These are phyloP conservation scores for Paralvinella palmiformis DNA, from an alignment of 1,140 invertebrate species.

Conservation along the genomic window DNA sequence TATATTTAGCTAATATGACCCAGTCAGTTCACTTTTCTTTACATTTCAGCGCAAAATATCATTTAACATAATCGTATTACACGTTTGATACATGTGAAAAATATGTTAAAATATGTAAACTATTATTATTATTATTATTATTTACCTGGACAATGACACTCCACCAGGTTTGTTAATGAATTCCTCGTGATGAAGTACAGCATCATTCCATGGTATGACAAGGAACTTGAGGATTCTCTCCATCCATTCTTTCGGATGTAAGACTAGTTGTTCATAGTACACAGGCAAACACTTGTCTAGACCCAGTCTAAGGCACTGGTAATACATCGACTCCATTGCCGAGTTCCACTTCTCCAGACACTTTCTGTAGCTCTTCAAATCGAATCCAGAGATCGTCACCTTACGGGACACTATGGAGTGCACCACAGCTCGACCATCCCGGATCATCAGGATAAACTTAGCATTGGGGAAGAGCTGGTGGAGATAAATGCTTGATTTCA, in stretches of 20 bases:
- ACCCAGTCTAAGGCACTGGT: slow-evolving; percentile 79
- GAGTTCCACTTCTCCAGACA: slow-evolving; percentile 92
- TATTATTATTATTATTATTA: too few species aligned
- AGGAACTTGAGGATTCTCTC: slow-evolving; percentile 80
- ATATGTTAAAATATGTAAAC: too few species aligned
- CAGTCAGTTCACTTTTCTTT: too few species aligned
- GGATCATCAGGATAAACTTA: slow-evolving; percentile 94
- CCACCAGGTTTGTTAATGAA: slow-evolving; percentile 80
- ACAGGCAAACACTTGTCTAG: slow-evolving; percentile 73
- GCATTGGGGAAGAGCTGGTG: slow-evolving; percentile 61
- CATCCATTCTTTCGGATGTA: slow-evolving; percentile 84
- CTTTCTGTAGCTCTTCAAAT: slow-evolving; percentile 82
- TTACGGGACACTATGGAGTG: slow-evolving; percentile 93
- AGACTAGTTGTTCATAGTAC: slow-evolving; percentile 91
- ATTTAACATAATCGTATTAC: too few species aligned
- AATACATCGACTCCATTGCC: slow-evolving; percentile 85
- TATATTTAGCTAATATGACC: too few species aligned
- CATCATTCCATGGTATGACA: slow-evolving; percentile 87
- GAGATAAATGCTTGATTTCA: slow-evolving; percentile 82
- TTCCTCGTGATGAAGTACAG: slow-evolving; percentile 91
- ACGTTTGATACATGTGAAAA: too few species aligned
- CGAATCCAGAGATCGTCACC: slow-evolving; percentile 94
- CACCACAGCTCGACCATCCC: slow-evolving; percentile 91
- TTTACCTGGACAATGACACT: slow-evolving; percentile 74
- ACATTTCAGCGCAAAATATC: too few species aligned